Percentiles rank a stretch among this genome's conserved stretches.
Evolutionary conservation across 2,797 vertebrate genomes (phyloP).

Genomic region (Lutra lutra): DNA sequence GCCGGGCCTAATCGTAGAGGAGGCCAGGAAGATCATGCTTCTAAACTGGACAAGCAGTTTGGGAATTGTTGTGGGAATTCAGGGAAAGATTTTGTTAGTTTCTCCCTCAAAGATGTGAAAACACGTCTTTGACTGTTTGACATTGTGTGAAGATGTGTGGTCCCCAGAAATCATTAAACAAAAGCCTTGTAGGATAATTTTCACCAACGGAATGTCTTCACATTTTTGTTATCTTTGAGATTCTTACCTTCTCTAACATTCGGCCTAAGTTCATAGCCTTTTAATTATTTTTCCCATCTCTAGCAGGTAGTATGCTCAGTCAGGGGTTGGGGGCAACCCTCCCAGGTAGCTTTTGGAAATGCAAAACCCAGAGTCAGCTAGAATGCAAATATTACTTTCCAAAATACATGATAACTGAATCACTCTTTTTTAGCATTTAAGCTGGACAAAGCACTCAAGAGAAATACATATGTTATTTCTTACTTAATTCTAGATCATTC

Average conservation of each 20-base stretch:
- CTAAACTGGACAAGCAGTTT: not conserved
- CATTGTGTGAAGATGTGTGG: not conserved
- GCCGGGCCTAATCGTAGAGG: not conserved
- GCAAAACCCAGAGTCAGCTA: not conserved
- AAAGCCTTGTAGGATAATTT: conserved; percentile 32
- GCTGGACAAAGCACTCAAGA: not conserved
- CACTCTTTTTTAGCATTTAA: not conserved
- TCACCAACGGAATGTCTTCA: not conserved
- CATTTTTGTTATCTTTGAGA: not conserved
- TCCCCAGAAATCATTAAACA: not conserved
- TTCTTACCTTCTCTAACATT: not conserved
- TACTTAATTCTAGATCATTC: conserved; percentile 3
- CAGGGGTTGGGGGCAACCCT: not conserved
- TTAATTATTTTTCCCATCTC: not conserved
- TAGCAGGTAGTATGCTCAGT: not conserved
- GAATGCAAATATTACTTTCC: not conserved
- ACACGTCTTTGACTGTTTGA: not conserved
- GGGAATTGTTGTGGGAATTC: not conserved
- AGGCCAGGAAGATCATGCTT: not conserved
- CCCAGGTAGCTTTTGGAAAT: not conserved
- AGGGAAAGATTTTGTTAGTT: not conserved
- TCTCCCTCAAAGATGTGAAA: not conserved
- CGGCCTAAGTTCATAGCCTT: not conserved
- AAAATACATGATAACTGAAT: not conserved
- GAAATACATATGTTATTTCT: not conserved